Base-by-base conservation (phyloP, 2,113 vertebrate species). In the Heterochromis multidens region DNA sequence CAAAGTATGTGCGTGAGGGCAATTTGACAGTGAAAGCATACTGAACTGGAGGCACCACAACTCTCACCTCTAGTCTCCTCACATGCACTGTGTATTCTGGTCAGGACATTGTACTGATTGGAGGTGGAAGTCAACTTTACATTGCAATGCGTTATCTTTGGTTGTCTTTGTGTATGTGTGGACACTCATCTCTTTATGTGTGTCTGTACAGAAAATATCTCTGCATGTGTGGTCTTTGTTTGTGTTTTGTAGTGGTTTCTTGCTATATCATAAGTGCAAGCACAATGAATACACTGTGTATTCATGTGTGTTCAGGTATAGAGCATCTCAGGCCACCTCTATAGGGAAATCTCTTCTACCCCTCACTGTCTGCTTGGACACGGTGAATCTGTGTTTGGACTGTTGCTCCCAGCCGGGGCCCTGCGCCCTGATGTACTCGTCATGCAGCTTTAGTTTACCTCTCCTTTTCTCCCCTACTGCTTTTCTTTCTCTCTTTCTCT, bases 361-460 rank as follows among this genome's bases (percentile, higher is more conserved):
- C 81, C 87, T 88, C 81, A 63, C 84, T 80, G 87, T 91, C 87
- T 87, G 81, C 82, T 81, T 67, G 87, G 87, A 92, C 85, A 91
- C 27, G 79, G 56, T 79, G 88, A 86, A 93, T 92, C 92, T 87
- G 85, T 88, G 92, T 89, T 91, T 82, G 61, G 89, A 91, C 87
- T 82, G 87, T 84, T 25, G 78, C 85, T 87, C 88, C 86, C 86
- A 57, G 82, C 84, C 77, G 70, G 79, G 72, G 72, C 87, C 85
- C 88, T 83, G 83, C 82, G 83, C 79, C 90, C 89, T 58, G 67
- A 86, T 92, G 92, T 81, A 77, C 90, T 90, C 87, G 87, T 93
- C 92, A 94, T 88, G 91, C 92, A 91, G 92, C 89, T 92, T 87
- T 90, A 93, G 86, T 89, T 90, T 88, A 91, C 86, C 81, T 91